Evolutionary conservation across 2,797 vertebrate genomes (phyloP).

Genomic region (Sphenopsis melanotis): DNA sequence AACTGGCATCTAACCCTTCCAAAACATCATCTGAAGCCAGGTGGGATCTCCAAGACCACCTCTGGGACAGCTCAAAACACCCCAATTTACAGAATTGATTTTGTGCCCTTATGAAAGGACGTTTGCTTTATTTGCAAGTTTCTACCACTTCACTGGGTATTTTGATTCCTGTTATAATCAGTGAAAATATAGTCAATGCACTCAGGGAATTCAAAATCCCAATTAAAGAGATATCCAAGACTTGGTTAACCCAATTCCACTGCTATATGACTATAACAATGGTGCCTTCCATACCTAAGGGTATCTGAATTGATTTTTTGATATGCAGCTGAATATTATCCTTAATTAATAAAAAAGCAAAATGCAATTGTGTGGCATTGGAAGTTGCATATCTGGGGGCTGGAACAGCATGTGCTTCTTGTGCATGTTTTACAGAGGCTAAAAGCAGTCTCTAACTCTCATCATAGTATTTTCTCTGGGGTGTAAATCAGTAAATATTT

Average conservation of each 20-base stretch:
- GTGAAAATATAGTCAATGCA: background rate
- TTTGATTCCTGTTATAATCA: background rate
- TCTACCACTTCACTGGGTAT: background rate
- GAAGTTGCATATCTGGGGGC: background rate
- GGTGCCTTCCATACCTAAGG: background rate
- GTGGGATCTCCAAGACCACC: background rate
- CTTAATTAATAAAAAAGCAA: background rate
- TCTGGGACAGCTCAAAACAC: background rate
- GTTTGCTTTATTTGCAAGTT: background rate
- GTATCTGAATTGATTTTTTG: background rate
- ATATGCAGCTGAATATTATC: background rate
- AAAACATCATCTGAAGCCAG: background rate
- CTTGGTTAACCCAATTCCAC: background rate
- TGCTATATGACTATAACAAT: background rate
- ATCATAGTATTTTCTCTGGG: background rate
- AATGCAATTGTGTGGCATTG: background rate
- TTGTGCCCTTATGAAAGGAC: background rate
- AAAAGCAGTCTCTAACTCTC: background rate
- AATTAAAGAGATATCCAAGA: background rate
- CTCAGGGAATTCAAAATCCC: background rate
- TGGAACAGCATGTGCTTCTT: background rate
- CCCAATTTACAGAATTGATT: background rate
- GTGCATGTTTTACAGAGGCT: rapidly evolving
- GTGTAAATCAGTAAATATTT: background rate
- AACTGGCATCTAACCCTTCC: background rate